phyloP scores from a whole-genome alignment of 2,113 vertebrate genomes.

The Prinia subflava region DNA sequence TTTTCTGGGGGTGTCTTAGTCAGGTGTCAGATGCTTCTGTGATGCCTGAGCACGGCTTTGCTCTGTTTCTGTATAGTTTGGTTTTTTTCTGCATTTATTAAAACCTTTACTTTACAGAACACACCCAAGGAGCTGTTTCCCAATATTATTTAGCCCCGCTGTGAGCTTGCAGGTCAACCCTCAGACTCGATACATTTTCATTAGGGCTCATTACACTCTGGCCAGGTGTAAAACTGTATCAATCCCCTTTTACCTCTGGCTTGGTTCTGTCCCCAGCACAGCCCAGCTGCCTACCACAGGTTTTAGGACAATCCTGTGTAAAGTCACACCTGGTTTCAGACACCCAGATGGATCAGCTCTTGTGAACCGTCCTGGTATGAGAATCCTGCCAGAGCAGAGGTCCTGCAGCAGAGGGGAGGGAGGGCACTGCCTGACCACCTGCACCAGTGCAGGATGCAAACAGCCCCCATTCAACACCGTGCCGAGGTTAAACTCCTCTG shows the following conservation, averaged over 20 bases:
- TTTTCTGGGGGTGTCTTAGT: too few species aligned
- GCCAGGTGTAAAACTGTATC: too few species aligned
- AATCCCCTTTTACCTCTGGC: neutral
- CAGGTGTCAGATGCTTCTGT: too few species aligned
- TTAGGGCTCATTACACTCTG: too few species aligned
- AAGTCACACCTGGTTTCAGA: neutral
- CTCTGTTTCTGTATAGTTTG: too few species aligned
- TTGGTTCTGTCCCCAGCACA: neutral
- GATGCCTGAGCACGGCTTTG: too few species aligned
- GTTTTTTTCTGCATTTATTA: too few species aligned
- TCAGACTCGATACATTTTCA: too few species aligned
- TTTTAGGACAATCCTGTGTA: neutral
- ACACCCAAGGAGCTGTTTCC: too few species aligned
- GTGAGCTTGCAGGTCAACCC: too few species aligned
- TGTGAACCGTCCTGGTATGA: neutral
- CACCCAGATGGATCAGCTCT: neutral
- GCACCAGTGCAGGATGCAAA: neutral
- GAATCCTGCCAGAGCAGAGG: neutral
- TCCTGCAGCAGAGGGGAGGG: neutral
- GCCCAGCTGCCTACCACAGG: neutral
- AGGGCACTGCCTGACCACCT: neutral
- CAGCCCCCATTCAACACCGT: neutral
- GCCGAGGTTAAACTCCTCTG: neutral
- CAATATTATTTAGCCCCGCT: too few species aligned
- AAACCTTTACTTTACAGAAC: too few species aligned